phyloP scores from a whole-genome alignment of 2,113 vertebrate species.

The Paramisgurnus dabryanus region DNA sequence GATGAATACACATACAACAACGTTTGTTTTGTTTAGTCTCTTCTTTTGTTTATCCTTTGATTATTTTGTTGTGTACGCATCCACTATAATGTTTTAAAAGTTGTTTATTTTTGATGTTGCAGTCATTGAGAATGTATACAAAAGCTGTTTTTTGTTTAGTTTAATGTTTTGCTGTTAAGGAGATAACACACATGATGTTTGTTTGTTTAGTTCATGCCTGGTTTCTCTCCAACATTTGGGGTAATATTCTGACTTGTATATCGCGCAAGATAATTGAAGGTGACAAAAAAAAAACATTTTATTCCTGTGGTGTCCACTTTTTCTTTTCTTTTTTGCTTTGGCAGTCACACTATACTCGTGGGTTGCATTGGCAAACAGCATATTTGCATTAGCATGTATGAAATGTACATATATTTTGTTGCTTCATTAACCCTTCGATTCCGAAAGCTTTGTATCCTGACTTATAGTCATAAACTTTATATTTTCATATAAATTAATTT shows the following conservation, averaged over 20 bases:
- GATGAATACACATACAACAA: slow-evolving; percentile 18
- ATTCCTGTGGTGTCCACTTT: slow-evolving; percentile 45
- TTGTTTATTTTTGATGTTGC: slow-evolving; percentile 12
- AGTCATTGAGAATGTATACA: slow-evolving; percentile 1
- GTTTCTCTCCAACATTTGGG: slow-evolving; percentile 89
- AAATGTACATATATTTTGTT: slow-evolving; percentile 89
- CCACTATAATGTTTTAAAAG: neutral
- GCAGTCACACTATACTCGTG: slow-evolving; percentile 68
- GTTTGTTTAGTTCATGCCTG: slow-evolving; percentile 18
- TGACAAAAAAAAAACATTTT: neutral
- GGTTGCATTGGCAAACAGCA: slow-evolving; percentile 75
- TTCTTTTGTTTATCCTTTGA: neutral
- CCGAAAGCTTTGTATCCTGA: slow-evolving; percentile 88
- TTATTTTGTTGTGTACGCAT: neutral
- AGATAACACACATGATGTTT: neutral
- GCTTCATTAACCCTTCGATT: slow-evolving; percentile 80
- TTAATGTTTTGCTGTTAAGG: slow-evolving; percentile 14
- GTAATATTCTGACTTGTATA: slow-evolving; percentile 77
- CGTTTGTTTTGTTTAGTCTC: too few species aligned
- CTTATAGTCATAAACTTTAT: slow-evolving; percentile 92
- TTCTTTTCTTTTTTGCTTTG: slow-evolving; percentile 33
- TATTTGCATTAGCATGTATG: slow-evolving; percentile 68
- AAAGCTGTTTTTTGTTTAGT: neutral
- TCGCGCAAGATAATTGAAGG: neutral
- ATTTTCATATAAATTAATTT: slow-evolving; percentile 90